A percentile compares a stretch with the other conserved stretches of the same genome.
Evolutionary conservation across 2,113 vertebrate genomes (phyloP).

Genomic region (Peromyscus leucopus): DNA sequence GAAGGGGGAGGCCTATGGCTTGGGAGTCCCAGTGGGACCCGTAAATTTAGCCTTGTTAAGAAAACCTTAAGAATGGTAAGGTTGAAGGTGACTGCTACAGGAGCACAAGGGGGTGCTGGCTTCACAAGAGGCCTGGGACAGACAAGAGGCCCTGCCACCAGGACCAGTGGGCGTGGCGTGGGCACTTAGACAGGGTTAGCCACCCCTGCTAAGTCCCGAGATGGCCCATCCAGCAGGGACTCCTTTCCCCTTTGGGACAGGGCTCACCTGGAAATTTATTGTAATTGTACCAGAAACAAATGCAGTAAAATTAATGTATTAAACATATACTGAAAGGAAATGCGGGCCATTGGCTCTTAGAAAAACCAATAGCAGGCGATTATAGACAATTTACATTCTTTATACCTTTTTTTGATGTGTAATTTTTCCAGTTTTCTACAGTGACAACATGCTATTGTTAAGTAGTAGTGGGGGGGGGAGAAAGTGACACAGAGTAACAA

Average conservation of each 20-base stretch:
- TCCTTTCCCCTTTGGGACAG: not conserved
- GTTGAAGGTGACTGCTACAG: slow-evolving; percentile 77
- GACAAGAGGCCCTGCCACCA: slow-evolving; percentile 68
- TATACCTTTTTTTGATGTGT: slow-evolving; percentile 48
- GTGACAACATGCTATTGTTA: slow-evolving; percentile 61
- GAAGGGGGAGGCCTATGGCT: not conserved
- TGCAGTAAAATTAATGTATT: not conserved
- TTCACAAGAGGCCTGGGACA: not conserved
- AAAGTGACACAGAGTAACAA: slow-evolving; percentile 28
- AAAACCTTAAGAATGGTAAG: not conserved
- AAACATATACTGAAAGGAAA: slow-evolving; percentile 56
- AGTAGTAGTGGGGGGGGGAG: slow-evolving; percentile 8
- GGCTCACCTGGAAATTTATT: slow-evolving; percentile 33
- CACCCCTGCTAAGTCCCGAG: not conserved
- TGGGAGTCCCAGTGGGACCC: not conserved
- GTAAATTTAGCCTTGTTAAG: slow-evolving; percentile 66
- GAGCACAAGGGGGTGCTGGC: slow-evolving; percentile 46
- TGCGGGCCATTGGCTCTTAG: not conserved
- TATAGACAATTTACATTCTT: slow-evolving; percentile 69
- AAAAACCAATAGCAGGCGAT: slow-evolving; percentile 61
- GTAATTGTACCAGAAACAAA: slow-evolving; percentile 66
- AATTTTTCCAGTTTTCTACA: slow-evolving; percentile 69
- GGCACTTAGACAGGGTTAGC: not conserved
- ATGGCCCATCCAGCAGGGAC: not conserved
- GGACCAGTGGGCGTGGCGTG: not conserved